These are phyloP conservation scores for Orycteropus afer DNA, from an alignment of 2,113 vertebrate species.

Conservation along the genomic window DNA sequence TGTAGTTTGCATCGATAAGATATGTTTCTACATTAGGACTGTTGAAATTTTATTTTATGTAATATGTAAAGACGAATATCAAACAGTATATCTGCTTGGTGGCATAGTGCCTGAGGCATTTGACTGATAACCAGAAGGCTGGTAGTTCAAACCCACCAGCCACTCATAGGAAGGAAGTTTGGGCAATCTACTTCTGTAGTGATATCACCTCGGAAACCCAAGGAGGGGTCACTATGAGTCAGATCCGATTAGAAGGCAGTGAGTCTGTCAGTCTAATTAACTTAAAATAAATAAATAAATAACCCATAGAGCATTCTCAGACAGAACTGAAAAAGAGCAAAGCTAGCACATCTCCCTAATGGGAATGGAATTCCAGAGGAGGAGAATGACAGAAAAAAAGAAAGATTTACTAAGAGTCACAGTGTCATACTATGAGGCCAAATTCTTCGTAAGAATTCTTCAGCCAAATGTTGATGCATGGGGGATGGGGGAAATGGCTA, in stretches of 20 bases:
- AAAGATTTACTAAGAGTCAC: constrained; percentile 50
- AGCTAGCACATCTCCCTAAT: neutral
- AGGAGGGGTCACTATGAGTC: too few species aligned
- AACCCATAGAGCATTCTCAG: neutral
- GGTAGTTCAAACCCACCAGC: too few species aligned
- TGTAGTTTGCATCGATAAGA: neutral
- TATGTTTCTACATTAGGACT: neutral
- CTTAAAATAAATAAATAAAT: neutral
- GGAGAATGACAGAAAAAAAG: constrained; percentile 53
- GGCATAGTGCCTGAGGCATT: too few species aligned
- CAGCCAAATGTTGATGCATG: constrained; percentile 62
- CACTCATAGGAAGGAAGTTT: too few species aligned
- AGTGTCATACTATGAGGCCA: constrained; percentile 58
- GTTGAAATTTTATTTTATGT: neutral
- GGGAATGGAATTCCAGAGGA: neutral
- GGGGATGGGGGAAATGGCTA: constrained; percentile 63
- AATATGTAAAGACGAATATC: neutral
- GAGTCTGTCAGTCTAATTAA: too few species aligned
- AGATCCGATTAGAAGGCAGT: too few species aligned
- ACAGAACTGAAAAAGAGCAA: constrained; percentile 29
- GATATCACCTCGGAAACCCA: too few species aligned
- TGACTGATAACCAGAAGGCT: too few species aligned
- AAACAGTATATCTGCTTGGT: neutral
- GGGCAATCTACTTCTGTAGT: too few species aligned
- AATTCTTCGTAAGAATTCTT: too few species aligned